These are phyloP conservation scores for Anthrax anthrax DNA, from an alignment of 2,888 invertebrate genomes.

Conservation along the genomic window DNA sequence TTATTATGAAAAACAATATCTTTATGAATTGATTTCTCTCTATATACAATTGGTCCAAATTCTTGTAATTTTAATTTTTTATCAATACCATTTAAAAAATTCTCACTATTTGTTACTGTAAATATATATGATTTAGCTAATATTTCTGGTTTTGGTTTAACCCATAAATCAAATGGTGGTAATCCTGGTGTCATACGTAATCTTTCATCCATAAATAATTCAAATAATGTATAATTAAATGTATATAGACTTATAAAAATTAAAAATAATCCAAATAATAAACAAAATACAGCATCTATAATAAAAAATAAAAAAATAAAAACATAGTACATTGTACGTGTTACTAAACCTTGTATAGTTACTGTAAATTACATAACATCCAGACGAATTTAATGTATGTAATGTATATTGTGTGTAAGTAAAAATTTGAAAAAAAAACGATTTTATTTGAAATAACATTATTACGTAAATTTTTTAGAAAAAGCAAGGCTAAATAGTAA, in stretches of 20 bases:
- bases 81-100: slow-evolving; percentile 50
- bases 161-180: slow-evolving; percentile 51
- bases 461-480: too few relatives aligned
- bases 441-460: too few relatives aligned
- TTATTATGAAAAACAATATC: slow-evolving; percentile 15
- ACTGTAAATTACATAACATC: too few relatives aligned
- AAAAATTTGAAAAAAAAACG: too few relatives aligned
- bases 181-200: slow-evolving; percentile 49
- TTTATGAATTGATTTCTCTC: slow-evolving; percentile 49
- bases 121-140: slow-evolving; percentile 52
- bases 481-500: too few relatives aligned
- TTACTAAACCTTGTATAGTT: too few relatives aligned
- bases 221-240: slow-evolving; percentile 42
- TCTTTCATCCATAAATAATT: slow-evolving; percentile 43
- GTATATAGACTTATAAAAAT: slow-evolving; percentile 37
- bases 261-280: slow-evolving; percentile 34
- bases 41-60: slow-evolving; percentile 49
- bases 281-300: slow-evolving; percentile 33
- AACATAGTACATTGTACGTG: too few relatives aligned
- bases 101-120: slow-evolving; percentile 64
- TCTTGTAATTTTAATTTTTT: slow-evolving; percentile 51
- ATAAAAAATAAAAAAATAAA: slow-evolving; percentile 19
- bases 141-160: slow-evolving; percentile 49
- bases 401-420: too few relatives aligned
- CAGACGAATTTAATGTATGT: too few relatives aligned